These are phyloP conservation scores for Crocodylus rhombifer DNA, from an alignment of 2,797 vertebrate genomes.

Conservation along the genomic window DNA sequence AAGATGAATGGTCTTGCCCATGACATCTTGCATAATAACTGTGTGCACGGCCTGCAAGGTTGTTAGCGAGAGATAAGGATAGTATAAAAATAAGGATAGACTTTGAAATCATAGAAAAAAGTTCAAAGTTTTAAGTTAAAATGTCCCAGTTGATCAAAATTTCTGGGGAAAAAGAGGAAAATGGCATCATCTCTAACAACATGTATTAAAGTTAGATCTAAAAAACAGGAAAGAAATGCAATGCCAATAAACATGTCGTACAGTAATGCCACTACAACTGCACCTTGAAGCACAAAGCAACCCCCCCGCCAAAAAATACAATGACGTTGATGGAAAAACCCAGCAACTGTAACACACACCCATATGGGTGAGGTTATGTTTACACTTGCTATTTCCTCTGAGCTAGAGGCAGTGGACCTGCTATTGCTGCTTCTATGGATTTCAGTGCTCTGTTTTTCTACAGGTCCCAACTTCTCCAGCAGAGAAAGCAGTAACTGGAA, in stretches of 20 bases:
- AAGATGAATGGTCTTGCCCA: neutral
- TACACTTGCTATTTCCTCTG: neutral
- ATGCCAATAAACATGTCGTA: neutral
- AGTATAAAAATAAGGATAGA: neutral
- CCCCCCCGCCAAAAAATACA: neutral
- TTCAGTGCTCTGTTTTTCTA: neutral
- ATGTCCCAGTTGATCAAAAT: neutral
- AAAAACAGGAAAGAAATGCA: neutral
- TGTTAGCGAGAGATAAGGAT: neutral
- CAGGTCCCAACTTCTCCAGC: neutral
- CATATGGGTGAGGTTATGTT: neutral
- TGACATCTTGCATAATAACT: slow-evolving; percentile 12
- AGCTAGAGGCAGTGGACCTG: neutral
- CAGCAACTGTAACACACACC: neutral
- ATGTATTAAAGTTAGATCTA: neutral
- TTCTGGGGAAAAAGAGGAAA: neutral
- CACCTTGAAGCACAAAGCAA: neutral
- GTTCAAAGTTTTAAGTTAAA: neutral
- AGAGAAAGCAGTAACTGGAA: slow-evolving; percentile 54
- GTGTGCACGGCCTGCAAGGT: neutral
- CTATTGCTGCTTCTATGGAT: slow-evolving; percentile 8
- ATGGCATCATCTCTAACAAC: neutral
- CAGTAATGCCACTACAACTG: neutral
- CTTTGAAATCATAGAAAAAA: neutral
- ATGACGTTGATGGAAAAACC: neutral